These are phyloP conservation scores for Heloderma charlesbogerti DNA, from an alignment of 2,113 vertebrate species.

Conservation along the genomic window DNA sequence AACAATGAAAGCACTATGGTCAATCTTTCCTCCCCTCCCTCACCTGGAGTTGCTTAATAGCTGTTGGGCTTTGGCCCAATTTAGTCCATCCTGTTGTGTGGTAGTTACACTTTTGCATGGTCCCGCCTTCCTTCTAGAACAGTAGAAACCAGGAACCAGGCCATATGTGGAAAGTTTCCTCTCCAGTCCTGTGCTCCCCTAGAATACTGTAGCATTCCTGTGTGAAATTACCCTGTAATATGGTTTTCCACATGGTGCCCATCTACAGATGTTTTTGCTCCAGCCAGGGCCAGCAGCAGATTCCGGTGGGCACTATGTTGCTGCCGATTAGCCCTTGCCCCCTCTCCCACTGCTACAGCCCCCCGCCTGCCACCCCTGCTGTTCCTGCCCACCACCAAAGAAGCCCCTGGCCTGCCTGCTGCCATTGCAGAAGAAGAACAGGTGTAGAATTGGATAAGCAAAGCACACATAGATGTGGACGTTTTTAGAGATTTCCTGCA, in stretches of 20 bases:
- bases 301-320: no score
- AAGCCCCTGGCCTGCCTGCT: no score
- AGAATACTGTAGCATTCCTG: background rate
- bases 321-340: no score
- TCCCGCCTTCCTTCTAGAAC: background rate
- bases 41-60: constrained; percentile 61
- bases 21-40: constrained; percentile 57
- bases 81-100: background rate
- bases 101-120: no score
- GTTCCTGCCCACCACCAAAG: no score
- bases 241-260: background rate
- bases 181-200: background rate
- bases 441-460: background rate
- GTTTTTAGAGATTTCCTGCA: background rate
- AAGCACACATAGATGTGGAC: background rate
- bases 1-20: constrained; percentile 65
- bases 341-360: no score
- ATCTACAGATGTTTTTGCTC: background rate
- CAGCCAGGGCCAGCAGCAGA: background rate
- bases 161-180: no score
- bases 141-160: background rate
- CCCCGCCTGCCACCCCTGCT: no score
- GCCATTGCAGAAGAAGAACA: no score
- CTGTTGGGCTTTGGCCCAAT: constrained; percentile 57
- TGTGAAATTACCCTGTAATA: background rate